Percentiles rank a stretch among this genome's conserved stretches.
These are phyloP conservation scores for Epizoanthus scotinus DNA, from an alignment of 92 coral and sea anemone species.

Conservation along the genomic window DNA sequence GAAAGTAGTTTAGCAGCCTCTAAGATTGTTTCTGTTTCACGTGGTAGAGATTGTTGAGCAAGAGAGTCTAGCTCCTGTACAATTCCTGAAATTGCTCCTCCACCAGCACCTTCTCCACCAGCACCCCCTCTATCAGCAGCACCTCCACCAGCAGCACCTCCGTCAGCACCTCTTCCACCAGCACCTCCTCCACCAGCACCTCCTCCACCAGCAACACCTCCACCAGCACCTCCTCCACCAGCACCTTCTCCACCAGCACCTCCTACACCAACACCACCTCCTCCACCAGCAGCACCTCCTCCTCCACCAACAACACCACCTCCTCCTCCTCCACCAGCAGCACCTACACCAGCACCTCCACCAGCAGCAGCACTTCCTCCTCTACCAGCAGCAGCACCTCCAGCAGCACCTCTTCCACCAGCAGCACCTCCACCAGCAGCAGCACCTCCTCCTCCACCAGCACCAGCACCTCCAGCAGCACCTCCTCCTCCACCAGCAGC, in stretches of 20 bases:
- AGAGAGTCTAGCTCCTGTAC: slow-evolving; percentile 15
- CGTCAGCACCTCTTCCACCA: slow-evolving; percentile 36
- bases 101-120: no score
- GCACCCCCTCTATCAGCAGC: slow-evolving; percentile 39
- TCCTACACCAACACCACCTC: slow-evolving; percentile 28
- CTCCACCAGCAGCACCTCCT: no score
- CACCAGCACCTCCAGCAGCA: slow-evolving; percentile 37
- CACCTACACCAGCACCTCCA: slow-evolving; percentile 15
- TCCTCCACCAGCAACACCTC: slow-evolving; percentile 49
- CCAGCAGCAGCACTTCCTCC: slow-evolving; percentile 34
- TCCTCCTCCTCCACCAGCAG: no score
- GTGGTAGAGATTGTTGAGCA: no score
- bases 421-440: slow-evolving; percentile 32
- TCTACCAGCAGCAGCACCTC: slow-evolving; percentile 15
- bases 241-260: not conserved
- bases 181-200: slow-evolving; percentile 43
- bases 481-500: slow-evolving; percentile 33
- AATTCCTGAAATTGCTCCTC: slow-evolving; percentile 25
- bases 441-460: slow-evolving; percentile 34
- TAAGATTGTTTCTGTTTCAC: no score
- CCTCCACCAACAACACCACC: no score
- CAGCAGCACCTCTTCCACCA: slow-evolving; percentile 37
- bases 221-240: slow-evolving; percentile 50
- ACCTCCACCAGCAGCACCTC: not conserved
- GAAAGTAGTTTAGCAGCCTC: no score